These are phyloP conservation scores for Cynodonichthys magdalenae DNA, from an alignment of 2,797 vertebrate genomes.

Conservation along the genomic window DNA sequence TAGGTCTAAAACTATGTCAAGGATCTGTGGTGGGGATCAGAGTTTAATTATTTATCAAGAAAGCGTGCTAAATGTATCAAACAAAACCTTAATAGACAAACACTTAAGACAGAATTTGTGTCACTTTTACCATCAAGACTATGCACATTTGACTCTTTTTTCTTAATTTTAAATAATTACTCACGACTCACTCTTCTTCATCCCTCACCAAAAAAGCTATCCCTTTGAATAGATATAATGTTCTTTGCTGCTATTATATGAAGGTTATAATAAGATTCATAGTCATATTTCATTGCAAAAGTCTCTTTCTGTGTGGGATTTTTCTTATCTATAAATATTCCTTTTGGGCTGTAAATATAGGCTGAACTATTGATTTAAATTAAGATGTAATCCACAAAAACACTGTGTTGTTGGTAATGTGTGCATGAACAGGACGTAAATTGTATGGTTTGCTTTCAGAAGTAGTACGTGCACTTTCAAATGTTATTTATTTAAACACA, in stretches of 20 bases:
- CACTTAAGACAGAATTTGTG: conserved; percentile 17
- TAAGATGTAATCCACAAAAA: neutral
- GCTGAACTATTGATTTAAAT: conserved; percentile 19
- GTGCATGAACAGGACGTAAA: conserved; percentile 37
- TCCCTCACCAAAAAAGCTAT: conserved; percentile 36
- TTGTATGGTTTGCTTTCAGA: conserved; percentile 39
- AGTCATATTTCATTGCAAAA: conserved; percentile 5
- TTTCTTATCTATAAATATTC: conserved; percentile 11
- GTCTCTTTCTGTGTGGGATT: conserved; percentile 6
- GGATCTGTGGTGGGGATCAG: neutral
- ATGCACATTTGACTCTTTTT: conserved; percentile 14
- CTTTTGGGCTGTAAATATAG: conserved; percentile 46
- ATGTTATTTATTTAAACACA: conserved; percentile 62
- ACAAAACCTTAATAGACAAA: conserved; percentile 12
- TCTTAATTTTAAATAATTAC: conserved; percentile 33
- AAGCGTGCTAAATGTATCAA: conserved; percentile 23
- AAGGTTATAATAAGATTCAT: conserved; percentile 14
- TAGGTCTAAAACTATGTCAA: conserved; percentile 4
- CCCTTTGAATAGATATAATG: conserved; percentile 6
- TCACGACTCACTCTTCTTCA: conserved; percentile 13
- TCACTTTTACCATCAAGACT: conserved; percentile 31
- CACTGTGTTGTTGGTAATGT: conserved; percentile 16
- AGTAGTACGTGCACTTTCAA: conserved; percentile 77
- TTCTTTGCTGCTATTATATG: conserved; percentile 11
- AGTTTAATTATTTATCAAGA: neutral